These are phyloP conservation scores for Bombus pascuorum DNA, from an alignment of 1,140 invertebrate genomes.

Conservation along the genomic window DNA sequence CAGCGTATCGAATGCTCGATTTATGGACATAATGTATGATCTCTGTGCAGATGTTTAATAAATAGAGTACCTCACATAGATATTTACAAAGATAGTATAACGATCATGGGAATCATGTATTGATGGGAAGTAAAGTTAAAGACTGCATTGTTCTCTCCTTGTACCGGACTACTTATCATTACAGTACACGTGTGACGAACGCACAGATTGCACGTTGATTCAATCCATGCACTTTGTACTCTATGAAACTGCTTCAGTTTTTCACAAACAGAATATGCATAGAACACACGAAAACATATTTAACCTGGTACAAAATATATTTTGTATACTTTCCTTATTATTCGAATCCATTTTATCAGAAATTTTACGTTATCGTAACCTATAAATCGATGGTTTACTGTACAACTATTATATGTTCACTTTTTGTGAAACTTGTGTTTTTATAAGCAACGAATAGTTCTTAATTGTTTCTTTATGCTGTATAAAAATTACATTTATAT, in stretches of 20 bases:
- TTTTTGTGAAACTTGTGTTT: too few species aligned
- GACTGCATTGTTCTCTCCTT: neutral
- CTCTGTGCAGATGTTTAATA: neutral
- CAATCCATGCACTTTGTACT: constrained; percentile 41
- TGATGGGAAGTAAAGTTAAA: neutral
- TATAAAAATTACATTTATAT: too few species aligned
- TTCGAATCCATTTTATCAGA: neutral
- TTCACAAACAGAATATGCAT: neutral
- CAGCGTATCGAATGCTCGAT: neutral
- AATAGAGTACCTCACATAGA: neutral
- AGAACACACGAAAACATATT: neutral
- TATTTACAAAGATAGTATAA: neutral
- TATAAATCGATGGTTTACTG: neutral
- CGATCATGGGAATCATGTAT: neutral
- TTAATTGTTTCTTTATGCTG: too few species aligned
- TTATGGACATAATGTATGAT: neutral
- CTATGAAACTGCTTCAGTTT: neutral
- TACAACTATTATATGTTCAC: too few species aligned
- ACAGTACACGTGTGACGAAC: constrained; percentile 20
- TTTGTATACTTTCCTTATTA: neutral
- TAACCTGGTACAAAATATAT: neutral
- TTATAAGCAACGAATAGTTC: too few species aligned
- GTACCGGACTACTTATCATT: neutral
- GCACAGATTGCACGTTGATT: constrained; percentile 27
- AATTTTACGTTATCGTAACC: neutral